Evolutionary conservation across 92 coral and sea anemone genomes (phyloP).

Genomic region (Heliopora coerulea): DNA sequence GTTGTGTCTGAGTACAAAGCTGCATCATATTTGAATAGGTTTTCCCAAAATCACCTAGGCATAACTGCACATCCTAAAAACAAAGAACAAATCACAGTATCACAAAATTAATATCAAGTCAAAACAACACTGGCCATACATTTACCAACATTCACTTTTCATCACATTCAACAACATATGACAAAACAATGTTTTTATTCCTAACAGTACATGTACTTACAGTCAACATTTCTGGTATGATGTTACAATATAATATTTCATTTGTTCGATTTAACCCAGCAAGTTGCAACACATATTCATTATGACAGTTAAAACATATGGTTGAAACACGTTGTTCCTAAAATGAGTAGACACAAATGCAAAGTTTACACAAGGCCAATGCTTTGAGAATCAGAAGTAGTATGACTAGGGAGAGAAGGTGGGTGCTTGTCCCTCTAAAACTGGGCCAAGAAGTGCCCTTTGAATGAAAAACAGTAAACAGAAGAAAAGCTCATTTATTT

Average conservation of each 20-base stretch:
- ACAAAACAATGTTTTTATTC: too few relatives aligned
- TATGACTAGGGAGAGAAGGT: too few relatives aligned
- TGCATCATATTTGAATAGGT: constrained; percentile 61
- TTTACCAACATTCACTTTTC: too few relatives aligned
- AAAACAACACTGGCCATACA: too few relatives aligned
- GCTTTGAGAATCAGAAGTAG: too few relatives aligned
- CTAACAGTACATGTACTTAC: constrained; percentile 57
- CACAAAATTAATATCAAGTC: neutral
- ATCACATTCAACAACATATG: too few relatives aligned
- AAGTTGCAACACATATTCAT: constrained; percentile 80
- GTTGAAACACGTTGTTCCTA: constrained; percentile 88
- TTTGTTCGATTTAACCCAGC: constrained; percentile 70
- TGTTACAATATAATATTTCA: constrained; percentile 70
- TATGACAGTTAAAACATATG: constrained; percentile 83
- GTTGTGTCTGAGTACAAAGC: constrained; percentile 70
- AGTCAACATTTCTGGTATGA: constrained; percentile 75
- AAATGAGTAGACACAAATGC: neutral
- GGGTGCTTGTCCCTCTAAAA: too few relatives aligned
- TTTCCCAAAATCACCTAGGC: constrained; percentile 66
- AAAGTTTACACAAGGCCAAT: too few relatives aligned
- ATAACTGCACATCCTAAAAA: constrained; percentile 73
- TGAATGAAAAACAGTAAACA: too few relatives aligned
- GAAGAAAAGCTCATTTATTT: too few relatives aligned
- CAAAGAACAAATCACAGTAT: neutral
- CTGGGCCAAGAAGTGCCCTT: too few relatives aligned